A percentile compares a stretch with the other conserved stretches of the same genome.
phyloP scores from a whole-genome alignment of 2,888 invertebrate genomes.

The Melanargia galathea region DNA sequence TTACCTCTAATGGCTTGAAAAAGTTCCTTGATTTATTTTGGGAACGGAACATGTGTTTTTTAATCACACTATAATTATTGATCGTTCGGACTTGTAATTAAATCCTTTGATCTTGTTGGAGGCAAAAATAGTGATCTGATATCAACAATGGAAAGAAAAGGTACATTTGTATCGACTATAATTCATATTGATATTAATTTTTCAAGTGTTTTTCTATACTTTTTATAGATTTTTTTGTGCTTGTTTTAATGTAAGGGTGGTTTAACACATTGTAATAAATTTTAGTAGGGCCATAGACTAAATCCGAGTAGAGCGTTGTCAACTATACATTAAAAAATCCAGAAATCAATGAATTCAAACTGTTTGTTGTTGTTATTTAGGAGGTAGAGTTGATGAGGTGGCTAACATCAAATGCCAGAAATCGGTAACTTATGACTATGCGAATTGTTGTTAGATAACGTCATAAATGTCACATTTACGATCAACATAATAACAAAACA shows the following conservation, averaged over 20 bases:
- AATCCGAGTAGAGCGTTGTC: too few relatives aligned
- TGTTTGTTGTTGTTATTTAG: not conserved
- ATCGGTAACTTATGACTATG: too few relatives aligned
- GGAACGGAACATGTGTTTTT: constrained; percentile 50
- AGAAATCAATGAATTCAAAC: not conserved
- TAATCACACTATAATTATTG: constrained; percentile 43
- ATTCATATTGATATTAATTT: too few relatives aligned
- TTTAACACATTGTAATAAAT: too few relatives aligned
- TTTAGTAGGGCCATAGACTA: too few relatives aligned
- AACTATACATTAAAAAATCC: not conserved
- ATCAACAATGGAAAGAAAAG: not conserved
- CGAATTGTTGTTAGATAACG: not conserved
- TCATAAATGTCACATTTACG: not conserved
- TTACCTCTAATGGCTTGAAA: constrained; percentile 65
- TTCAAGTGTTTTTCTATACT: too few relatives aligned
- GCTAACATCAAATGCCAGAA: not conserved
- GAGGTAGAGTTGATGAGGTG: not conserved
- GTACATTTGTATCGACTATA: not conserved
- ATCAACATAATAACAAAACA: constrained; percentile 5
- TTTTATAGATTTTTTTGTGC: too few relatives aligned
- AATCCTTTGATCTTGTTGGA: constrained; percentile 28
- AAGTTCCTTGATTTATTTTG: constrained; percentile 63
- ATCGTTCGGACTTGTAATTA: constrained; percentile 63
- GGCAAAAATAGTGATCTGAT: constrained; percentile 9
- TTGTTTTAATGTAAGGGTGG: too few relatives aligned